phyloP scores from a whole-genome alignment of 2,888 invertebrate species.

The Syrphus vitripennis region DNA sequence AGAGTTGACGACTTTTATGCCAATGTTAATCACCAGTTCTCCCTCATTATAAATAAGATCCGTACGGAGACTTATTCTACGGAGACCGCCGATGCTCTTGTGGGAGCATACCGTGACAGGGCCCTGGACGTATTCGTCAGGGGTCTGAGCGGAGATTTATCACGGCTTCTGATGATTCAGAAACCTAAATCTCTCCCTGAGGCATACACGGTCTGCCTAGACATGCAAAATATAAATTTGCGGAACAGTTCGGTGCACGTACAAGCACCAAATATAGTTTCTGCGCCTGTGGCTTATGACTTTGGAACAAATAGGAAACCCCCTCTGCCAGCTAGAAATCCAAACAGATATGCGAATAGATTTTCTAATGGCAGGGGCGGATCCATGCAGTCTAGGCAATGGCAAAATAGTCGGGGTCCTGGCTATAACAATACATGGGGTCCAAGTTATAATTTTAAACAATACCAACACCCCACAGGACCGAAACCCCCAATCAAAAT shows the following conservation, averaged over 20 bases:
- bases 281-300: background rate
- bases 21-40: no score
- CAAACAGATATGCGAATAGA: background rate
- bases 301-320: no score
- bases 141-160: conserved; percentile 16
- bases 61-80: conserved; percentile 48
- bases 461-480: background rate
- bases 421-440: background rate
- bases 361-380: background rate
- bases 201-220: no score
- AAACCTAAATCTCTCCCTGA: no score
- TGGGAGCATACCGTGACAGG: conserved; percentile 32
- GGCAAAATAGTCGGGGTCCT: background rate
- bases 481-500: background rate
- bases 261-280: background rate
- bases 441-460: background rate
- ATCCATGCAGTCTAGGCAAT: background rate
- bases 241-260: no score
- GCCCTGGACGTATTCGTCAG: conserved; percentile 36
- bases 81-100: conserved; percentile 42
- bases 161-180: background rate
- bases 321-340: background rate
- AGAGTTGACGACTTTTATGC: no score
- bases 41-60: no score
- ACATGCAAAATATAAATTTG: no score